Base-by-base conservation (phyloP, 1,140 invertebrate genomes). In the Matsumurasca onukii region DNA sequence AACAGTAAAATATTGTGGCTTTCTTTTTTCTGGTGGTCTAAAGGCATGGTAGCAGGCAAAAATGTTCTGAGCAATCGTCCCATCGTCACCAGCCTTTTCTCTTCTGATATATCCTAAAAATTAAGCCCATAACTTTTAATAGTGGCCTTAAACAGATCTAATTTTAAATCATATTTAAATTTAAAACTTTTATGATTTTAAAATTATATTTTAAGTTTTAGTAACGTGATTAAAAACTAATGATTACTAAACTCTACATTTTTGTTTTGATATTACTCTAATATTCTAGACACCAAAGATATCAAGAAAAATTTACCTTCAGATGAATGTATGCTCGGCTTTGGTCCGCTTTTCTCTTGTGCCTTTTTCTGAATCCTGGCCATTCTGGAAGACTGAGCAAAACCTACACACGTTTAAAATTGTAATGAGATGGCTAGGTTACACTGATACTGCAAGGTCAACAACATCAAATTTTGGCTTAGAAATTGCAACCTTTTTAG, bases 1-100 rank as follows among this genome's bases (percentile, higher is more conserved):
- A 83, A 82, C 31, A 81, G 77, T 61, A 82, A 70, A 39, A 82
- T 76, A 34, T 79, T 75, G 72, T 82, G 79, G 13, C 74, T 75
- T 68, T 83, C 82, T 48, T 75, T 77, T 13, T 75, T 75, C 69
- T 78, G 76, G 52, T 78, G 71, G 30, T 75, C 75, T 1, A 74
- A 63, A 13, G 76, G 72, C 78, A 83, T 81, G n/a, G 76, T 77
- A 48, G 74, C 77, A 13, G 82, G 81, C 31, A 83, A 72, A 59
- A 83, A 75, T 24, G 77, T 76, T 5, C 76, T 75, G 34, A 82
- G 71, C 31, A 83, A 76, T 66, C 76, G 77, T 63, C 79, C 76
- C 72, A 83, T 78, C 69, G 68, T 78, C 9, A 73, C 72, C 25
- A 78, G 73, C 65, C 78, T 75, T 20, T 73, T 76, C 67, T 82